Conservation (phyloP, 2,113 vertebrate genomes). For the Alethe castanea region DNA sequence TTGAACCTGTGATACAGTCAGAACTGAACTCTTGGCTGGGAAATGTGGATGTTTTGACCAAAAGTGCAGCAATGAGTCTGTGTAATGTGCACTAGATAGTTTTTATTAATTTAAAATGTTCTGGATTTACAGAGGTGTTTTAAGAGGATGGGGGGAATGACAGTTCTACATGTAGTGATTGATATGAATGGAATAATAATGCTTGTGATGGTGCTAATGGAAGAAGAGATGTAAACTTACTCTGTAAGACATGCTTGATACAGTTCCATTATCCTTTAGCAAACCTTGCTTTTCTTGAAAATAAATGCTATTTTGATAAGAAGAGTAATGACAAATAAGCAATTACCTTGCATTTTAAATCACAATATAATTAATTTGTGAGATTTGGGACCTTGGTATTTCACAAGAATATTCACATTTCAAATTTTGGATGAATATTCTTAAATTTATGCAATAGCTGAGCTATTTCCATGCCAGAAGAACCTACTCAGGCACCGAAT, state of each 20-base stretch:
- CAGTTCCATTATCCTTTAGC: background rate
- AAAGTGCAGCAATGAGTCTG: background rate
- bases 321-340: background rate
- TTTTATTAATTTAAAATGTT: background rate
- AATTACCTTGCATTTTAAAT: background rate
- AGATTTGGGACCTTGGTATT: background rate
- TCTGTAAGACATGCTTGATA: background rate
- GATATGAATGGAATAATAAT: background rate
- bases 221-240: background rate
- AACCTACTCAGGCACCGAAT: background rate
- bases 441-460: background rate
- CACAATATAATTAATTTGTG: background rate
- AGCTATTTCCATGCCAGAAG: background rate
- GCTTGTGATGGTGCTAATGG: background rate
- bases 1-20: background rate
- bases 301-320: rapidly evolving
- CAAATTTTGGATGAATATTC: background rate
- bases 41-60: background rate
- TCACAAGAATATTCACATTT: background rate
- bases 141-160: background rate
- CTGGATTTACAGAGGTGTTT: background rate
- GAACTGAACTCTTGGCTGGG: background rate
- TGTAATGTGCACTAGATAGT: background rate
- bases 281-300: background rate
- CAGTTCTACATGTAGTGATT: background rate